Evolutionary conservation across 2,113 vertebrate species (phyloP), one percentile per base, ranked within the genome.

Genomic region (Pipa parva): DNA sequence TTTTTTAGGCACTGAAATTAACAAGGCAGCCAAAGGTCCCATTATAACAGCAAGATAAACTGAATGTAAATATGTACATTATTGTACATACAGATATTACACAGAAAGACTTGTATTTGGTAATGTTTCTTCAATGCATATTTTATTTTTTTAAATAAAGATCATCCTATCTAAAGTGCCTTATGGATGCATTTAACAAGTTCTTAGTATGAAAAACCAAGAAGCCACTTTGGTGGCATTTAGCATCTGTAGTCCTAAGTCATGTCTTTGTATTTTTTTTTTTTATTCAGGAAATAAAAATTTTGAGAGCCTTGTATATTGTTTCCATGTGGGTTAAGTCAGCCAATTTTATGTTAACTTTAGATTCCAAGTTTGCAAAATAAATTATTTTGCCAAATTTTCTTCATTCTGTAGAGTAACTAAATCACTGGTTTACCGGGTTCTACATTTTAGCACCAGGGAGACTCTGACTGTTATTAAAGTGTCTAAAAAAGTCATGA

Each of bases 131-230:
- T 78, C 62, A 9, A 79, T 73, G 80, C 81, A 84, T 86, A 87
- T 83, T 88, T 89, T 91, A 89, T 90, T 90, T 89, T 89, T 89
- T 4, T 88, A 90, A 73, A 69, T 71, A 76, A 60, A 76, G 73
- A 75, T 79, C 42, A 72, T 82, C 76, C 77, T 73, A 68, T 80
- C 75, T n/a, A 78, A 89, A 89, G 89, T 91, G 89, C 89, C 89
- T 91, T 91, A 88, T 77, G 77, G 83, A 81, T 83, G 70, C 72
- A 70, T 80, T 78, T 81, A 74, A 80, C 15, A 74, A 80, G 79
- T 82, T 52, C 64, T 1, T 82, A 80, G 75, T 75, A 79, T 83
- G 29, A 26, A 52, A 60, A 37, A n/a, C n/a, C 78, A 77, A 79
- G 77, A 84, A 80, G 72, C 77, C 64, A 59, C 73, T 72, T 77